Base-by-base conservation (phyloP, 2,797 vertebrate species). In the Coccyzus lansbergi region DNA sequence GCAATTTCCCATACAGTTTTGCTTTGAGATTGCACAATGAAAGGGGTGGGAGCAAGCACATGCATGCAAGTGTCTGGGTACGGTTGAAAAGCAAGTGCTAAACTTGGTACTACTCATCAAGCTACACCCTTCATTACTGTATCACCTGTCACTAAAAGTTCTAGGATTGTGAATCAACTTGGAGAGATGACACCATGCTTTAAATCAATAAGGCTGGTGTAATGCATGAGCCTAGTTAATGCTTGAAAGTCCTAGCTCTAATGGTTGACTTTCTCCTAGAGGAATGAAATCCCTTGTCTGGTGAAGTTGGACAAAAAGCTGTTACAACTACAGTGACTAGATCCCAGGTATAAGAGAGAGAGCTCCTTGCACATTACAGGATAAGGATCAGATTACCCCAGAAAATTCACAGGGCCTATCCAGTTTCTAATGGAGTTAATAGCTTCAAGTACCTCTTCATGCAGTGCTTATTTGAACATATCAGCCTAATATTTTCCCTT, bases 401-500 rank as follows among this genome's bases (percentile, higher is more conserved):
- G 55, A 87, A 63, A 83, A 29, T 52, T 67, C 31, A 44, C 7
- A 4, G 31, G 85, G 28, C 17, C 44, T 77, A 12, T 81, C 19
- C 28, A 58, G 26, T 53, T 63, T 77, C 69, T 76, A 58, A 64
- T 28, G 17, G 52, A 91, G 62, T 72, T 81, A 74, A 34, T 22
- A n/a, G 18, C 55, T 77, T 82, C 51, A 52, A 59, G 60, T 28
- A 72, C 48, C 67, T 40, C 52, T 90, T 91, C 56, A 74, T 62
- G 63, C 33, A 76, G 26, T 74, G 28, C 51, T 82, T 25, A 83
- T 90, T 91, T 93, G 77, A 75, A 75, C 24, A 38, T n/a, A 87
- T 33, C 28, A 76, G 34, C 22, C 67, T 96, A 86, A 95, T 90
- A 90, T 95, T 94, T 96, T 96, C 80, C 93, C 48, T 76, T 94